phyloP scores from a whole-genome alignment of 2,888 invertebrate genomes.

The Clunio marinus region DNA sequence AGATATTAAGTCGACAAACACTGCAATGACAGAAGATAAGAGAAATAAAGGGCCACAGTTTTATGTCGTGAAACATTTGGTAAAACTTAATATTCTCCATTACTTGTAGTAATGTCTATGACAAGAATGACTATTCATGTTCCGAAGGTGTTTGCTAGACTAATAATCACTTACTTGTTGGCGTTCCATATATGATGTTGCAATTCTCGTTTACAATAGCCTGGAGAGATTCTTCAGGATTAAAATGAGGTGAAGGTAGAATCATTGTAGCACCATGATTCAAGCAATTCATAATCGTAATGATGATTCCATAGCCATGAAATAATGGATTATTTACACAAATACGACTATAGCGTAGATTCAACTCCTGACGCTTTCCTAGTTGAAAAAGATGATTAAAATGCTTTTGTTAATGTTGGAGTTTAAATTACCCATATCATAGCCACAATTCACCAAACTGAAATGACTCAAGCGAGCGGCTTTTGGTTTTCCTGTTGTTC shows the following conservation, averaged over 20 bases:
- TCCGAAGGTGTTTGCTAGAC: too few relatives aligned
- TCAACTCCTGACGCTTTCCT: conserved; percentile 54
- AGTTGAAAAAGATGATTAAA: background rate
- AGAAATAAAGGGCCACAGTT: background rate
- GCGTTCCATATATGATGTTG: conserved; percentile 69
- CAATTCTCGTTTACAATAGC: conserved; percentile 67
- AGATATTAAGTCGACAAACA: conserved; percentile 73
- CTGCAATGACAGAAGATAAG: background rate
- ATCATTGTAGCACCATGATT: conserved; percentile 61
- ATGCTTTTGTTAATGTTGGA: background rate
- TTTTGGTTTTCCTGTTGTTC: conserved; percentile 72
- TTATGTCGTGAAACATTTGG: background rate
- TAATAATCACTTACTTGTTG: conserved; percentile 56
- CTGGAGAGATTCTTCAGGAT: conserved; percentile 59
- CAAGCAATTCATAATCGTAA: conserved; percentile 58
- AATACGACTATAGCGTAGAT: conserved; percentile 50
- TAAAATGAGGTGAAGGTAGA: conserved; percentile 58
- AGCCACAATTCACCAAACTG: conserved; percentile 71
- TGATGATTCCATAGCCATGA: conserved; percentile 73
- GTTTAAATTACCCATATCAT: conserved; percentile 51
- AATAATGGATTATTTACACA: conserved; percentile 72
- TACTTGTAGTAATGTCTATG: too few relatives aligned
- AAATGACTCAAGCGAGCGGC: conserved; percentile 68
- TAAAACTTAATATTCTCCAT: too few relatives aligned
- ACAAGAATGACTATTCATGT: too few relatives aligned